Base-by-base conservation (phyloP, 2,888 invertebrate species). In the Ichneumoninae sp. region DNA sequence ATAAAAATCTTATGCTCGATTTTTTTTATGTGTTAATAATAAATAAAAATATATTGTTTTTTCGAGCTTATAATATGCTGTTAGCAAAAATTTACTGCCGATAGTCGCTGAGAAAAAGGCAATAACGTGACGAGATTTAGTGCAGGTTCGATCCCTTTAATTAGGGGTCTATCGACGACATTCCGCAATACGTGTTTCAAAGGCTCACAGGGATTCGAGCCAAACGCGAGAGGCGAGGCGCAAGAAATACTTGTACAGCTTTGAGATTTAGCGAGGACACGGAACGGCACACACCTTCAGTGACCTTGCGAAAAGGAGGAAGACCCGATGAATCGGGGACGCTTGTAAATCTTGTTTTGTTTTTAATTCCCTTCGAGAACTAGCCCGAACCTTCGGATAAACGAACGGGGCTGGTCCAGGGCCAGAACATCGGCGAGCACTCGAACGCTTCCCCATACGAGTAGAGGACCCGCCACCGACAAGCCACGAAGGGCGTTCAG, bases 271-370 rank as follows among this genome's bases (percentile, higher is more conserved):
- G 82, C 78, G 70, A 50, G 40, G 60, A 36, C 33, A 10, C 69
- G 22, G 52, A 30, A 44, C 44, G 52, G n/a, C 13, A 22, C 74
- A 47, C 52, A 71, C 60, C 13, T 19, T 62, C 50, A 54, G 66
- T 76, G 76, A 66, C 52, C 19, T 71, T 3, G 40, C 19, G 40
- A 36, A 26, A 69, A 47, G 16, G 3, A 30, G 47, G 22, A 54
- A 70, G 26, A 60, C 33, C 50, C 54, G 19, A 47, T 10, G 47
- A 80, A 54, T 54, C 26, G 80, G 36, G 47, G 50, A 22, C 33
- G 68, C 77, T 66, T 80, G 71, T 80, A 84, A 84, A 84, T 84
- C 84, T 84, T 78, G 74, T 81, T 75, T 69, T 69, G 40, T 72
- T 78, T 79, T 84, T 84, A 75, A 81, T 81, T 79, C 65, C 71